phyloP scores from a whole-genome alignment of 2,113 vertebrate genomes.

The Todiramphus saurophagus region DNA sequence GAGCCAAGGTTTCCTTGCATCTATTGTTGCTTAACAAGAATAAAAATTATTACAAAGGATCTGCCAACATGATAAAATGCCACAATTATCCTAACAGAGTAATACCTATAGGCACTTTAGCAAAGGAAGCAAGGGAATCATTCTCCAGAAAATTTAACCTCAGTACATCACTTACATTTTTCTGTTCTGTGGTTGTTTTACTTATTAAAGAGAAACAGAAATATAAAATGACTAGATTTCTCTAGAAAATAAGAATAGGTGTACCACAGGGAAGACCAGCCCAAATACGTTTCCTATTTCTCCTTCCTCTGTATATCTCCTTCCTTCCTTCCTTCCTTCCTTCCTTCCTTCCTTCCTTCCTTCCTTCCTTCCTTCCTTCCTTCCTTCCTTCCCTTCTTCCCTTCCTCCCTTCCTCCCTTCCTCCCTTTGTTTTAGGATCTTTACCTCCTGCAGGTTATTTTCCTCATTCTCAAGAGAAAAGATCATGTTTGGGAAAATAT shows the following conservation, averaged over 20 bases:
- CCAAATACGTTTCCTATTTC: neutral
- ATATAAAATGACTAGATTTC: neutral
- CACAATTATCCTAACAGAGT: constrained; percentile 52
- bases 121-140: neutral
- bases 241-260: neutral
- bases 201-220: neutral
- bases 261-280: neutral
- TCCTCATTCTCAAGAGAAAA: neutral
- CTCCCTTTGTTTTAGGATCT: neutral
- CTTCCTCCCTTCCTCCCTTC: neutral
- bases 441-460: neutral
- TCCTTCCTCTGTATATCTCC: neutral
- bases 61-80: constrained; percentile 64
- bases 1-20: constrained; percentile 39
- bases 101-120: constrained; percentile 38
- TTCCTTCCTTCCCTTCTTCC: neutral
- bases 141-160: constrained; percentile 26
- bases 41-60: constrained; percentile 61
- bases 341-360: neutral
- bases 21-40: constrained; percentile 40
- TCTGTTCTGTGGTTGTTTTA: neutral
- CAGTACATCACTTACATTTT: neutral
- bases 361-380: neutral
- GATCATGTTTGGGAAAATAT: neutral
- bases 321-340: neutral